Evolutionary conservation across 2,113 vertebrate genomes (phyloP).

Genomic region (Columba janthina): DNA sequence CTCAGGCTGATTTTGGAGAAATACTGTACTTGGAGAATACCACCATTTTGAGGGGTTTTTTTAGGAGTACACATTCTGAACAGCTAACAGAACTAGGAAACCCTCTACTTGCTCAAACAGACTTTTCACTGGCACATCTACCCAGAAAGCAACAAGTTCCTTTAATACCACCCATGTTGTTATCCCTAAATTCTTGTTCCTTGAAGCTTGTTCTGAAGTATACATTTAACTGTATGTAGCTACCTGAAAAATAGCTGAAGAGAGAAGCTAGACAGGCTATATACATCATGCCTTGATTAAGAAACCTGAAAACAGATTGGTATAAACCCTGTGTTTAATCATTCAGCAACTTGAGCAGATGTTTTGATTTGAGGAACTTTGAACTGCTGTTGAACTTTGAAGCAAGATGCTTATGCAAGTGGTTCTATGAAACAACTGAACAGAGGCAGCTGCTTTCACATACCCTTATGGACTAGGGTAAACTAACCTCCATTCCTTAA

Average conservation of each 20-base stretch:
- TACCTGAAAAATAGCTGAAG: neutral
- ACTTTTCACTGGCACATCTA: neutral
- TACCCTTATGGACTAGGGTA: neutral
- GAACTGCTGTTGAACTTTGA: constrained; percentile 55
- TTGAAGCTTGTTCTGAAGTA: neutral
- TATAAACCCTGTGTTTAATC: constrained; percentile 26
- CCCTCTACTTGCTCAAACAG: neutral
- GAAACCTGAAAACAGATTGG: neutral
- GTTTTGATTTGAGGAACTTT: constrained; percentile 29
- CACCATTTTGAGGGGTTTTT: neutral
- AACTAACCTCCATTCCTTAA: neutral
- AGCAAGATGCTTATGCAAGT: neutral
- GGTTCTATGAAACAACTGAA: neutral
- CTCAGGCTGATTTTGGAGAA: neutral
- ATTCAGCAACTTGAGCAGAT: neutral
- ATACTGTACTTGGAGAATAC: neutral
- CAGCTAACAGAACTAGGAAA: neutral
- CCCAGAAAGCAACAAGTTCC: neutral
- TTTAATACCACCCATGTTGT: neutral
- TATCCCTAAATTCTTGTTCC: neutral
- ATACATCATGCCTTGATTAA: neutral
- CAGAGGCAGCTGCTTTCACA: neutral
- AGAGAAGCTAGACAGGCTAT: neutral
- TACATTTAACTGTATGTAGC: neutral
- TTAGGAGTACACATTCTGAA: neutral